Base-by-base conservation (phyloP, 2,888 invertebrate species). In the Blera fallax region DNA sequence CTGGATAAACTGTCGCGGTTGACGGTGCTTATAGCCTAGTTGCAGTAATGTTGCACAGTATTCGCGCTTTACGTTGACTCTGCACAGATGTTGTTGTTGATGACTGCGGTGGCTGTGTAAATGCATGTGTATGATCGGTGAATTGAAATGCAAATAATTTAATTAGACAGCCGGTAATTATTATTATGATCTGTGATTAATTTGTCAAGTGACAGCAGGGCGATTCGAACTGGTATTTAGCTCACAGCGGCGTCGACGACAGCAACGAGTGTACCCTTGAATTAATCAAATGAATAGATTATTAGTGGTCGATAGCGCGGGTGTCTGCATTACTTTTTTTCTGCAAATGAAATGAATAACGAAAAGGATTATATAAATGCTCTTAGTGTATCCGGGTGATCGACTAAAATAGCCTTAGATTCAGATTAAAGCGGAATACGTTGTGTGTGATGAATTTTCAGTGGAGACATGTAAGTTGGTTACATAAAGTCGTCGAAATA, bases 111-210 rank as follows among this genome's bases (percentile, higher is more conserved):
- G 48, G 45, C 48, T 77, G 48, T 58, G 45, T 16, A 69, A 80
- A 65, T 77, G 72, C 60, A 72, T 77, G 62, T 70, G 65, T 72
- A 67, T 60, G 76, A 76, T 70, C 72, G 80, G 81, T 77, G 85
- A 81, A 85, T 81, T 85, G 85, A 81, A 85, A 85, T 85, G 85
- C 81, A 85, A 85, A 85, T 85, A 85, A 85, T 85, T 85, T 85
- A 85, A 85, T 85, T 85, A 85, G 85, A 85, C 85, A 85, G 85
- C 72, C 27, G 67, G 85, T 85, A 85, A 85, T 85, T 85, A 85
- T 85, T 85, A 85, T 85, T 85, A 85, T 85, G 85, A 85, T 80
- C 81, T 80, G 81, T 85, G 85, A 85, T 85, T 85, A 85, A 85
- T 85, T 85, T 85, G 85, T 85, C 85, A 85, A 85, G 76, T 85